A percentile compares a stretch with the other conserved stretches of the same genome.
phyloP scores from a whole-genome alignment of 2,888 invertebrate species.

The Sepiola atlantica region DNA sequence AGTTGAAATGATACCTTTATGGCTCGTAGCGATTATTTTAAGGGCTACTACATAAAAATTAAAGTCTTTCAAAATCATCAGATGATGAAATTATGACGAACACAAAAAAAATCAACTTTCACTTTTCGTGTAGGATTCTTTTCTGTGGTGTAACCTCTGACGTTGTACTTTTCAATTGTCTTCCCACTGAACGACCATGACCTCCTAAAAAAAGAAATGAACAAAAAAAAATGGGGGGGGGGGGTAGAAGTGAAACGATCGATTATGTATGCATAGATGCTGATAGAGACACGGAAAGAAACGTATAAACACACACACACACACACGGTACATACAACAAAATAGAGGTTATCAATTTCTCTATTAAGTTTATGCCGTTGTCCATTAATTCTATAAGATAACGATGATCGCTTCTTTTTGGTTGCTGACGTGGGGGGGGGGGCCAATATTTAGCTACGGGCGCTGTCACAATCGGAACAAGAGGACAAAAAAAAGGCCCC shows the following conservation, averaged over 20 bases:
- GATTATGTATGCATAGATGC: not conserved
- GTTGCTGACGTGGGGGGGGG: not conserved
- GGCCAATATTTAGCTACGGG: not conserved
- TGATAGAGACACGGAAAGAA: not conserved
- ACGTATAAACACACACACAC: not conserved
- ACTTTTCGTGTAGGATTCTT: not conserved
- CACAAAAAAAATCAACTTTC: not conserved
- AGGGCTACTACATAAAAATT: not conserved
- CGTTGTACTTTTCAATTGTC: constrained; percentile 1
- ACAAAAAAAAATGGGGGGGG: not conserved
- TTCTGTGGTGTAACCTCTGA: not conserved
- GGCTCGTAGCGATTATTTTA: not conserved
- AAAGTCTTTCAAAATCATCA: not conserved
- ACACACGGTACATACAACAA: not conserved
- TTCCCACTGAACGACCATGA: not conserved
- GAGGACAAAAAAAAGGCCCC: not conserved
- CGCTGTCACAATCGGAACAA: not conserved
- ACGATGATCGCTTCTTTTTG: not conserved
- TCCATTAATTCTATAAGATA: not conserved
- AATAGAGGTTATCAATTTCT: not conserved
- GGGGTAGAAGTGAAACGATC: not conserved
- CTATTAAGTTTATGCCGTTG: not conserved
- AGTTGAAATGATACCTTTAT: not conserved
- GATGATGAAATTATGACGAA: not conserved
- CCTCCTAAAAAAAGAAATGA: not conserved